phyloP scores from a whole-genome alignment of 2,113 vertebrate species.

The Paracanthobrama guichenoti region DNA sequence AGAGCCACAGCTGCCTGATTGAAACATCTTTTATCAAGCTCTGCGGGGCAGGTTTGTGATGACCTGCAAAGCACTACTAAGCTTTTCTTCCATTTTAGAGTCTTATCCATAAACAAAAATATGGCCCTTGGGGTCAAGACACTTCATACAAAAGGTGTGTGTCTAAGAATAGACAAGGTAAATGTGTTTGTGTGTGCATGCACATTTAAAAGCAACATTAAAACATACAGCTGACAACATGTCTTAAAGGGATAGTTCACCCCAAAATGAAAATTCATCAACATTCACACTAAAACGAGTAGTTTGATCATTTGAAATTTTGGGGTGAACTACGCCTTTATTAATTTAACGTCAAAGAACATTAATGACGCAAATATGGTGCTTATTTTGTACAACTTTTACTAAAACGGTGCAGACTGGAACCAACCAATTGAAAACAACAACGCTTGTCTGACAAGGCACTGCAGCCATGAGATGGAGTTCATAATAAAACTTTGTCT shows the following conservation, averaged over 20 bases:
- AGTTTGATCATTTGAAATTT: not conserved
- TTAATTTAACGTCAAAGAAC: conserved; percentile 10
- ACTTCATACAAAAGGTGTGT: not conserved
- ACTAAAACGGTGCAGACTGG: conserved; percentile 68
- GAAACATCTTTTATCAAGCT: conserved; percentile 23
- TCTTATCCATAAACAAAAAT: not conserved
- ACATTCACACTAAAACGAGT: not conserved
- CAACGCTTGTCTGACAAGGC: conserved; percentile 64
- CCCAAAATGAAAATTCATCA: not conserved
- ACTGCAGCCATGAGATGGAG: conserved; percentile 64
- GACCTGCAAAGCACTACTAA: not conserved
- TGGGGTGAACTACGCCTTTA: not conserved
- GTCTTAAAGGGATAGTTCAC: not conserved
- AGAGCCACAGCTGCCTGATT: not conserved
- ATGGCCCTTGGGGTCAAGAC: not conserved
- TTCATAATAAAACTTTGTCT: conserved; percentile 49
- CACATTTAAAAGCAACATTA: not conserved
- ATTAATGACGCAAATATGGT: conserved; percentile 30
- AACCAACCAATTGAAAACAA: conserved; percentile 65
- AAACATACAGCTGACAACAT: conserved; percentile 13
- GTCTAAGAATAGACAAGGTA: not conserved
- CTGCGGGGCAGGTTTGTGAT: not conserved
- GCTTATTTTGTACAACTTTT: conserved; percentile 66
- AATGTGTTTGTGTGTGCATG: conserved; percentile 14
- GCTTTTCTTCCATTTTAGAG: conserved; percentile 1